Conservation (phyloP, 2,113 vertebrate genomes). For the Paracanthobrama guichenoti region DNA sequence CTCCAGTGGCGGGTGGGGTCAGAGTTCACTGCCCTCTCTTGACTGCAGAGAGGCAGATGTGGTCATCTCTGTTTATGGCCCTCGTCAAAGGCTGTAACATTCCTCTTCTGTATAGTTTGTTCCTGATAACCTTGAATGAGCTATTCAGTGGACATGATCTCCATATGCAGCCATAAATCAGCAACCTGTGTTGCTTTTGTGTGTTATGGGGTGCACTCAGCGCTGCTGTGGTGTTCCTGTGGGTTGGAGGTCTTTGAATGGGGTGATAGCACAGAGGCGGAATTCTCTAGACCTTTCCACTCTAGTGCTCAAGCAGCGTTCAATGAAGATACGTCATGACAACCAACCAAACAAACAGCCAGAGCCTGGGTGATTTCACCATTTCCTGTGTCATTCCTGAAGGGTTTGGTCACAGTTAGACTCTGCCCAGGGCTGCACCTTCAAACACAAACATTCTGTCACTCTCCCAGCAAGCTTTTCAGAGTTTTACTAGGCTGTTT, state of each 20-base stretch:
- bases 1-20: slow-evolving; percentile 63
- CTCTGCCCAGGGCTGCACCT: slow-evolving; percentile 58
- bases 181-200: slow-evolving; percentile 24
- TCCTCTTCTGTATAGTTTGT: slow-evolving; percentile 63
- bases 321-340: slow-evolving; percentile 62
- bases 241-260: neutral
- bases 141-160: slow-evolving; percentile 71
- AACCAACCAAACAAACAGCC: slow-evolving; percentile 75
- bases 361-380: slow-evolving; percentile 65
- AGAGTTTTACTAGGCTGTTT: neutral
- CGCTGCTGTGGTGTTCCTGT: neutral
- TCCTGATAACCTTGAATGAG: slow-evolving; percentile 67
- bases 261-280: neutral
- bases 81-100: slow-evolving; percentile 67
- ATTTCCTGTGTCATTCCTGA: slow-evolving; percentile 73
- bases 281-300: neutral
- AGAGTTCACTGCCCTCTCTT: slow-evolving; percentile 69
- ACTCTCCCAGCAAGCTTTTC: slow-evolving; percentile 33
- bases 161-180: slow-evolving; percentile 76
- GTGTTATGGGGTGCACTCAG: neutral
- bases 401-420: slow-evolving; percentile 66
- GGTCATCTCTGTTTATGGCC: slow-evolving; percentile 60
- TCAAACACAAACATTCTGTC: slow-evolving; percentile 51
- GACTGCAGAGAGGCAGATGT: slow-evolving; percentile 52
- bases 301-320: slow-evolving; percentile 30